Evolutionary conservation across 2,113 vertebrate species (phyloP), one percentile per base, ranked within the genome.

Genomic region (Romanogobio albipinnatus): DNA sequence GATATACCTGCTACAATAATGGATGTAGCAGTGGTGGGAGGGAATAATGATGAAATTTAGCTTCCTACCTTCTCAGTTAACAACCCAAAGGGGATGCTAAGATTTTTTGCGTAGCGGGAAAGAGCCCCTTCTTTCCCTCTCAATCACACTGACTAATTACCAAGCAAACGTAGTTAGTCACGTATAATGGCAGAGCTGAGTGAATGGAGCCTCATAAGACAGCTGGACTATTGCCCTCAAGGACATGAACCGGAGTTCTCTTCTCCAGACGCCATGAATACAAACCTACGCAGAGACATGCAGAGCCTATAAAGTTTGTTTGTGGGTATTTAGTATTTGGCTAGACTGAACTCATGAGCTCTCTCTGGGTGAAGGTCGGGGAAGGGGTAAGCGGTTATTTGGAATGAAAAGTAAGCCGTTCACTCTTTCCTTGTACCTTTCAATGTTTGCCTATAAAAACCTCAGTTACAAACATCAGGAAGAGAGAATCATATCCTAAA

Each of bases 321-420:
- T 78, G 80, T 89, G 45, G 49, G 58, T 64, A 58, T 88, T 74
- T 61, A 76, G 61, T 45, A 58, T 87, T 88, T 78, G 85, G 86
- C 81, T 77, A 83, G 86, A 85, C 86, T 36, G 76, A 85, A 88
- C 86, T 89, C 64, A 53, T 61, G 33, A 70, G 71, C 89, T 90
- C 82, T 64, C 89, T 92, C 82, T 75, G 80, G 83, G 70, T 84
- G 81, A 84, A 89, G 92, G 91, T 93, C 90, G 91, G 92, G 89
- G 85, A 77, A 88, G 90, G 91, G 91, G 83, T 90, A 94, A 93
- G 90, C 87, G 89, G 89, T 92, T 91, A 93, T 91, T 93, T 93
- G 89, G 88, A 90, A 90, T 93, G 89, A 91, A 92, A 93, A 93
- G 91, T 86, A 87, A 91, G 92, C 91, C 89, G 85, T 88, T 90